Percentiles rank a stretch among this genome's conserved stretches.
These are phyloP conservation scores for Vicugna pacos DNA, from an alignment of 2,113 vertebrate species.

Conservation along the genomic window DNA sequence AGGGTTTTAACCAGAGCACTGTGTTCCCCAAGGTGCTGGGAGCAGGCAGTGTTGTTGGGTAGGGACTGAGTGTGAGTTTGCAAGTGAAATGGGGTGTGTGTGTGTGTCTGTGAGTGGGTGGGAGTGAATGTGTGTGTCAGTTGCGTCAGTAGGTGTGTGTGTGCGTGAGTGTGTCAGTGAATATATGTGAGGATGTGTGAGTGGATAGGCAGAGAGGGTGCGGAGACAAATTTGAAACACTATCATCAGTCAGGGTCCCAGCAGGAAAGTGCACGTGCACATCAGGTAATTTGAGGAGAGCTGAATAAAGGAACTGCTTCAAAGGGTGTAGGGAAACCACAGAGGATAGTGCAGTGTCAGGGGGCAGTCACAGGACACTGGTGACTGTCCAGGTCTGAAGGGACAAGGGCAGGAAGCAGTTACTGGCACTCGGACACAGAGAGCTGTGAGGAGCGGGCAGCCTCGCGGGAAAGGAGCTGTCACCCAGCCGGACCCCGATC, in stretches of 20 bases:
- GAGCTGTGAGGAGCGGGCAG: not conserved
- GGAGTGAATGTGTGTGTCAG: no score
- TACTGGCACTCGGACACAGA: not conserved
- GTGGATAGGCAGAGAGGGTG: not conserved
- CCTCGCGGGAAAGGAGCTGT: no score
- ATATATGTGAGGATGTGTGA: not conserved
- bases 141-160: not conserved
- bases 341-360: not conserved
- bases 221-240: conserved; percentile 30
- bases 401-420: not conserved
- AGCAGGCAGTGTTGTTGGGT: not conserved
- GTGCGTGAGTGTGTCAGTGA: not conserved
- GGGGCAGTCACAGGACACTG: not conserved
- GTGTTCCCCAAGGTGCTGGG: rapidly evolving
- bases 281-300: conserved; percentile 38
- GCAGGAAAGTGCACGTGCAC: conserved; percentile 31
- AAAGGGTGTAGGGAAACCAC: not conserved
- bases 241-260: conserved; percentile 46
- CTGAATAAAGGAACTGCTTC: conserved; percentile 35
- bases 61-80: not conserved
- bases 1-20: not conserved
- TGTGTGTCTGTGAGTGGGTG: not conserved
- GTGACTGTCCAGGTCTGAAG: not conserved
- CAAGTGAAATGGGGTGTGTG: not conserved
- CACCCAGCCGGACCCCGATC: not conserved